These are phyloP conservation scores for Phenganax subtilis DNA, from an alignment of 92 coral and sea anemone species.

Conservation along the genomic window DNA sequence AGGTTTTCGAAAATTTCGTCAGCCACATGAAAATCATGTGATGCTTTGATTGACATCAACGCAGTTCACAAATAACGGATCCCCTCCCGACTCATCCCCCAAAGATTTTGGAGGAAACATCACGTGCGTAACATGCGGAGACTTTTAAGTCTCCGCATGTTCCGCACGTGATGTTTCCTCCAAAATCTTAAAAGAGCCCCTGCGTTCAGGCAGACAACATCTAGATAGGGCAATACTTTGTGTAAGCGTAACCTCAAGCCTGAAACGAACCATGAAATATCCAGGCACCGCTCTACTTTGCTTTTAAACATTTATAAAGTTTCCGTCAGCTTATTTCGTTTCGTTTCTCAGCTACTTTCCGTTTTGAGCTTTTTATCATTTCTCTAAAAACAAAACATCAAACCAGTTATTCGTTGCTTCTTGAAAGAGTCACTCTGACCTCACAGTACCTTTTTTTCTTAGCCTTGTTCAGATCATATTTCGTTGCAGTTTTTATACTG, in stretches of 20 bases:
- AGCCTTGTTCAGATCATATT: conserved; percentile 64
- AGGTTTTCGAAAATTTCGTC: too few species aligned
- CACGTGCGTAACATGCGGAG: too few species aligned
- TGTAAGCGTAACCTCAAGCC: too few species aligned
- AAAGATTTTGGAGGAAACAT: too few species aligned
- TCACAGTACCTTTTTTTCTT: conserved; percentile 62
- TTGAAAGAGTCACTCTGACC: background rate
- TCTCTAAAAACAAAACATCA: conserved; percentile 26
- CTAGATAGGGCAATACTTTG: too few species aligned
- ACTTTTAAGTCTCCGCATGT: too few species aligned
- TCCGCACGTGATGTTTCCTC: too few species aligned
- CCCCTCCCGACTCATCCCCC: too few species aligned
- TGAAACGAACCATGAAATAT: too few species aligned
- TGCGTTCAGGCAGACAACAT: too few species aligned
- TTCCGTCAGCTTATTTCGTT: background rate
- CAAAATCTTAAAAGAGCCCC: too few species aligned
- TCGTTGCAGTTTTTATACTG: conserved; percentile 66
- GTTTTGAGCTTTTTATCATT: conserved; percentile 30
- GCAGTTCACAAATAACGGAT: background rate
- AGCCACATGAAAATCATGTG: background rate
- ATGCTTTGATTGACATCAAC: background rate
- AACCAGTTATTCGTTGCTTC: background rate
- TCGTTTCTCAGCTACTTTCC: background rate
- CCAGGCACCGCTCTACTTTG: background rate
- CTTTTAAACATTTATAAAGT: background rate